Percentiles rank a stretch among this genome's conserved stretches.
phyloP scores from a whole-genome alignment of 2,888 invertebrate genomes.

The Cephalotes varians region DNA sequence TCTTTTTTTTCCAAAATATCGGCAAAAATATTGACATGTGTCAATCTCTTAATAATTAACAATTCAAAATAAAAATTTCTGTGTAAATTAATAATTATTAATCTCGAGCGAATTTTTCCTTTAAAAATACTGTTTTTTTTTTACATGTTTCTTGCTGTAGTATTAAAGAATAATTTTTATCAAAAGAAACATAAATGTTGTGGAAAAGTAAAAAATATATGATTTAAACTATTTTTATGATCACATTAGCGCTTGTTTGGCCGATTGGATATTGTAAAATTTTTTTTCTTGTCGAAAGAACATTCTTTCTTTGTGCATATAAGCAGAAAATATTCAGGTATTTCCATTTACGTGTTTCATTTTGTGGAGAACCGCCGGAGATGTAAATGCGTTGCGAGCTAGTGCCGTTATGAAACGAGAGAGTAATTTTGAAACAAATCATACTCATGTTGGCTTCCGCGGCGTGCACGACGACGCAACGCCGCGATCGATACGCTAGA shows the following conservation, averaged over 20 bases:
- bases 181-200: background rate
- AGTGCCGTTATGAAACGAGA: constrained; percentile 19
- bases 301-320: background rate
- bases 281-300: background rate
- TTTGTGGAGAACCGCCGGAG: background rate
- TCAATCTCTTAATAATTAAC: background rate
- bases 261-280: background rate
- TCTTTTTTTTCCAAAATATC: background rate
- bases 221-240: background rate
- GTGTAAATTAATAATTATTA: background rate
- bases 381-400: constrained; percentile 30
- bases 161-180: background rate
- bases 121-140: background rate
- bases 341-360: constrained; percentile 4
- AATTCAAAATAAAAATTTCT: background rate
- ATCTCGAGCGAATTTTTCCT: background rate
- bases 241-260: background rate
- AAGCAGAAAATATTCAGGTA: constrained; percentile 10
- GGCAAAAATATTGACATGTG: background rate
- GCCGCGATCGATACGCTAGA: constrained; percentile 27
- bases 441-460: constrained; percentile 33
- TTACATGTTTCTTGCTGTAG: background rate
- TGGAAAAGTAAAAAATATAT: background rate
- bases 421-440: constrained; percentile 46
- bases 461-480: constrained; percentile 13